Evolutionary conservation across 2,797 vertebrate species (phyloP).

Genomic region (Acanthurus leucopareius): DNA sequence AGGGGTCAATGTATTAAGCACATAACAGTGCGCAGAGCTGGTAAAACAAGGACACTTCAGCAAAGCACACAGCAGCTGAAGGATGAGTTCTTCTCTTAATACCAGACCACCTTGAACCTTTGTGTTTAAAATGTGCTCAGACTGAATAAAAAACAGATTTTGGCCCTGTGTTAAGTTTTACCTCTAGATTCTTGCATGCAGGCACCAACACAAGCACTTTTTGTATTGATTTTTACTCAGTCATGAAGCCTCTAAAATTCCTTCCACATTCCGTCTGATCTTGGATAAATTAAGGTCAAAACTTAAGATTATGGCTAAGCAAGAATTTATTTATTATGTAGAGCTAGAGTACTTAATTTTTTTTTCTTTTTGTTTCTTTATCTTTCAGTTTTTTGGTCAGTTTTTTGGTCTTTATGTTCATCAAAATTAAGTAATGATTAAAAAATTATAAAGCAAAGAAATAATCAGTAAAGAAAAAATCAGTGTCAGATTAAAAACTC

Average conservation of each 20-base stretch:
- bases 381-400: no score
- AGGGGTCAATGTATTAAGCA: conserved; percentile 7
- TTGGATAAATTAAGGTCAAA: no score
- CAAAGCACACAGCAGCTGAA: background rate
- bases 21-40: background rate
- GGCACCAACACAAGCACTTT: no score
- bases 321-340: no score
- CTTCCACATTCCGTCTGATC: no score
- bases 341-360: no score
- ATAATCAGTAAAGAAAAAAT: no score
- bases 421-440: background rate
- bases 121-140: background rate
- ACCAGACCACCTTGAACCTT: background rate
- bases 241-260: no score
- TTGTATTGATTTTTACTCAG: no score
- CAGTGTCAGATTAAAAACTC: background rate
- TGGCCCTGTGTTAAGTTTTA: background rate
- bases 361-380: no score
- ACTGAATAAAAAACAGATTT: background rate
- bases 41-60: conserved; percentile 6
- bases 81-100: conserved; percentile 6
- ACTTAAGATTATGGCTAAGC: no score
- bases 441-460: background rate
- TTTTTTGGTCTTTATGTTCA: background rate
- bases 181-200: background rate